phyloP scores from a whole-genome alignment of 1,140 invertebrate species.

The Camponotus vicinus region DNA sequence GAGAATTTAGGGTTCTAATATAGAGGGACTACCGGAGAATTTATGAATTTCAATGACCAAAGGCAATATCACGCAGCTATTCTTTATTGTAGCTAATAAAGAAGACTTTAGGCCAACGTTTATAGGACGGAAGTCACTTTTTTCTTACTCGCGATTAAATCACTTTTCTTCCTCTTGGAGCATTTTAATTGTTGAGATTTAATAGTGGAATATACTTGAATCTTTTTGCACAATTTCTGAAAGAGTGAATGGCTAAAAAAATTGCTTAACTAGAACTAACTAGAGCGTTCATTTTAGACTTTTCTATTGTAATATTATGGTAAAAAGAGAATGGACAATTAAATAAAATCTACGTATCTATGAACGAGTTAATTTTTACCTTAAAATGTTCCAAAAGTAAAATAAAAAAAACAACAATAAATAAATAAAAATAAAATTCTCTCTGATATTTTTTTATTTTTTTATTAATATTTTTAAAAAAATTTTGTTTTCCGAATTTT shows the following conservation, averaged over 20 bases:
- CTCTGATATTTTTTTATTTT: too few relatives aligned
- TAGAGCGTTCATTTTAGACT: not conserved
- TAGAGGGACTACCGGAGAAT: slow-evolving; percentile 65
- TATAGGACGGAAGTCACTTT: slow-evolving; percentile 42
- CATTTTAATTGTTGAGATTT: slow-evolving; percentile 27
- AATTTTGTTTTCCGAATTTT: not conserved
- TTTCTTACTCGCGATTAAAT: slow-evolving; percentile 11
- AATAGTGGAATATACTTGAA: slow-evolving; percentile 11
- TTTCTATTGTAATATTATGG: not conserved
- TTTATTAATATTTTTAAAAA: not conserved
- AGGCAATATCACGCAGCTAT: slow-evolving; percentile 72
- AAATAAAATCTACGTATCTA: not conserved
- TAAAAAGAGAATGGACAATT: not conserved
- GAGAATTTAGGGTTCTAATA: slow-evolving; percentile 77
- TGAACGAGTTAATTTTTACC: not conserved
- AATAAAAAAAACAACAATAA: not conserved
- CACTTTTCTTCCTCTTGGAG: not conserved
- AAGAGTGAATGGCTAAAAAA: not conserved
- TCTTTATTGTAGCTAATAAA: slow-evolving; percentile 76
- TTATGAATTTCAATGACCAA: slow-evolving; percentile 77
- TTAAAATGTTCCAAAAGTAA: not conserved
- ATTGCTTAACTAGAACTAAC: not conserved
- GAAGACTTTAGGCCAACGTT: slow-evolving; percentile 35
- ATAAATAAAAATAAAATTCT: not conserved
- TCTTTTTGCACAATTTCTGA: not conserved